phyloP scores from a whole-genome alignment of 2,113 vertebrate species.

The Megaleporinus macrocephalus region DNA sequence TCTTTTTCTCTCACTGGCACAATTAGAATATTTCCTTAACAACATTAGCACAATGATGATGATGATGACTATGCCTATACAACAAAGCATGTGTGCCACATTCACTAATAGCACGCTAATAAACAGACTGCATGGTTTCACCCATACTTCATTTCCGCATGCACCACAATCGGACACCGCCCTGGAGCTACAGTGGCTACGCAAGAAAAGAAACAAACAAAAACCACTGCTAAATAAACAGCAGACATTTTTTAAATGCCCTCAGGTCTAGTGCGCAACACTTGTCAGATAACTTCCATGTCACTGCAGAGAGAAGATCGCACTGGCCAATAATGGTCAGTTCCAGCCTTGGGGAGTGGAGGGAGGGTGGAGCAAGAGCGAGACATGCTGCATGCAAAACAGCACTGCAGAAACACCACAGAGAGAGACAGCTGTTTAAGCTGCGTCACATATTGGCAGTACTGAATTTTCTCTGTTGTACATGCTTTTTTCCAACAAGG shows the following conservation, averaged over 20 bases:
- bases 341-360: background rate
- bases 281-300: background rate
- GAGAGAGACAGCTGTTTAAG: background rate
- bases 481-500: too few relatives aligned
- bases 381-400: conserved; percentile 5
- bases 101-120: background rate
- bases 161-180: background rate
- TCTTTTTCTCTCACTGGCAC: background rate
- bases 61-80: background rate
- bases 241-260: background rate
- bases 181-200: background rate
- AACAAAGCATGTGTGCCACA: background rate
- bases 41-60: background rate
- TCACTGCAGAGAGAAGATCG: background rate
- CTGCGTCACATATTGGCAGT: background rate
- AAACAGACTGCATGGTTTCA: too few relatives aligned
- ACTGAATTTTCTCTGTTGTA: too few relatives aligned
- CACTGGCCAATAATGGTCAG: background rate
- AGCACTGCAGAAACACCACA: conserved; percentile 5
- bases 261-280: background rate
- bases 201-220: background rate
- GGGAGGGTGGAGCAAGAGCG: background rate
- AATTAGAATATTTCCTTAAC: background rate
- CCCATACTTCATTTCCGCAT: background rate
- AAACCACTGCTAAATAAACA: background rate